A percentile compares a stretch with the other conserved stretches of the same genome.
phyloP scores from a whole-genome alignment of 2,888 invertebrate genomes.

The Lomographa bimaculata region DNA sequence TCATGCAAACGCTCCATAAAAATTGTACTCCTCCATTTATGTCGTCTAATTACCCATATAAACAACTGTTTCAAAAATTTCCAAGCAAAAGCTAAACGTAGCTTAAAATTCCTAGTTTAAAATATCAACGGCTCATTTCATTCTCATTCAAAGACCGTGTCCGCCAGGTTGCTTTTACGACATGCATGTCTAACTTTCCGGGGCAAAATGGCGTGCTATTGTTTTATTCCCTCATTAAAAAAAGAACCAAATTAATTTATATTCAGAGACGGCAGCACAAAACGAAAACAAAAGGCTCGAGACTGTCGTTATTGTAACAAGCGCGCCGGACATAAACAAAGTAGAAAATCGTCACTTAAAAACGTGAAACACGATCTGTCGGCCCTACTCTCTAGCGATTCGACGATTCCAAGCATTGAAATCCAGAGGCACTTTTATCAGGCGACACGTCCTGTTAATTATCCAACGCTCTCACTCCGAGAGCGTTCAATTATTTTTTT shows the following conservation, averaged over 20 bases:
- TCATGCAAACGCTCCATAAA: too few relatives aligned
- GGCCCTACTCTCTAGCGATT: slow-evolving; percentile 55
- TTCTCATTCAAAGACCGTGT: slow-evolving; percentile 12
- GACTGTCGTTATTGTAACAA: slow-evolving; percentile 55
- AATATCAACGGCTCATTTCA: slow-evolving; percentile 16
- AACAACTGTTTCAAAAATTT: neutral
- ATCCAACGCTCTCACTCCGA: slow-evolving; percentile 73
- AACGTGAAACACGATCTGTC: slow-evolving; percentile 58
- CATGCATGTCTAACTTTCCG: slow-evolving; percentile 19
- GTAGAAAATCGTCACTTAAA: slow-evolving; percentile 70
- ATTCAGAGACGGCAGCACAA: slow-evolving; percentile 49
- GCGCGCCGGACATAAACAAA: slow-evolving; percentile 59
- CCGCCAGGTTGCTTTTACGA: slow-evolving; percentile 17
- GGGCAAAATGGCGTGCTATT: slow-evolving; percentile 22
- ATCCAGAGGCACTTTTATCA: slow-evolving; percentile 76
- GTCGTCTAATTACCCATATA: slow-evolving; percentile 2
- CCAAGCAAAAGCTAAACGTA: neutral
- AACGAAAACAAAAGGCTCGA: slow-evolving; percentile 34
- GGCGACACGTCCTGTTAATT: slow-evolving; percentile 82
- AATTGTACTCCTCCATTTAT: too few relatives aligned
- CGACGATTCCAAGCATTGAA: slow-evolving; percentile 67
- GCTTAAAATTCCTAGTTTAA: slow-evolving; percentile 7
- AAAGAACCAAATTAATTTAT: slow-evolving; percentile 53
- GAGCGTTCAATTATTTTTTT: slow-evolving; percentile 80
- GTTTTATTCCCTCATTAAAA: slow-evolving; percentile 39